phyloP scores from a whole-genome alignment of 2,888 invertebrate species.

The Drosophila rellima region DNA sequence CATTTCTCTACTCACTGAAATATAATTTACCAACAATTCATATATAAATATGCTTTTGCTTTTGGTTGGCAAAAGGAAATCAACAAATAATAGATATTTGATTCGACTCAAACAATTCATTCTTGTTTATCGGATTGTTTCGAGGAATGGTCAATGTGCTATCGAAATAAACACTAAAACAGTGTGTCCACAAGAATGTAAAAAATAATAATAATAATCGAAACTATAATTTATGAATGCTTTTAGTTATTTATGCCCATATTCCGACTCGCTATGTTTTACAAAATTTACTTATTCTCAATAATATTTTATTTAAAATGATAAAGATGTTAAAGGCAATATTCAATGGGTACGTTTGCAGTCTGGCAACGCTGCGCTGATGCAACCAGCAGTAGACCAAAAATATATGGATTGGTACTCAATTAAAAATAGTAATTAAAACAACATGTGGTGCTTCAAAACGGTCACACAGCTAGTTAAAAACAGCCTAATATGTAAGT shows the following conservation, averaged over 20 bases:
- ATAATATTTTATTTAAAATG: neutral
- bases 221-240: neutral
- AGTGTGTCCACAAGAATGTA: conserved; percentile 11
- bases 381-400: conserved; percentile 47
- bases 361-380: conserved; percentile 61
- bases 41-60: neutral
- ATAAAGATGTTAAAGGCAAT: too few relatives aligned
- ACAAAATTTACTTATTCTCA: neutral
- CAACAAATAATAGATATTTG: neutral
- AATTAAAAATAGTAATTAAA: conserved; percentile 25
- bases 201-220: neutral
- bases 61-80: neutral
- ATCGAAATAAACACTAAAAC: neutral
- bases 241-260: neutral
- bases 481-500: conserved; percentile 48
- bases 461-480: conserved; percentile 52
- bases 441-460: conserved; percentile 64
- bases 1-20: too few relatives aligned
- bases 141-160: neutral
- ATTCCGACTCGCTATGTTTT: neutral
- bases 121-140: conserved; percentile 6
- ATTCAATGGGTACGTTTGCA: neutral
- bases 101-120: conserved; percentile 1
- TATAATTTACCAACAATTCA: neutral
- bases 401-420: conserved; percentile 8